These are phyloP conservation scores for Hormiphora californensis DNA, from an alignment of 37 sponge, comb jelly and placozoan genomes.

Conservation along the genomic window DNA sequence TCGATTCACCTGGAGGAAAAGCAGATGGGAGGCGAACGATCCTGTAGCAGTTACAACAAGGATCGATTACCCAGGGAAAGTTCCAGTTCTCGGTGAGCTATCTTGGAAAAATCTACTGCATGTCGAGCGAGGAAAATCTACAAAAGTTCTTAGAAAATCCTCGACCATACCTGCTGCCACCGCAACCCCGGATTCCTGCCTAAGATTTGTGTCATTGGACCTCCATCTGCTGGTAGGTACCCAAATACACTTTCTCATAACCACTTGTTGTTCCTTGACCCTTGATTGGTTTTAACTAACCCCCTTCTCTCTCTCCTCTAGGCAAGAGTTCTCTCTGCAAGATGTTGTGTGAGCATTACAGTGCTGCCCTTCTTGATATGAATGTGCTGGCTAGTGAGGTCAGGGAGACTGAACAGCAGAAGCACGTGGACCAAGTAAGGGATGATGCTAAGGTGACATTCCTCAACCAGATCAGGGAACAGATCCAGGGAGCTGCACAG, in stretches of 20 bases:
- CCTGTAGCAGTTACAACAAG: constrained; percentile 78
- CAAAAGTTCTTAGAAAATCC: constrained; percentile 69
- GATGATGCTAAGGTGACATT: constrained; percentile 61
- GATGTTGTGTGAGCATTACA: constrained; percentile 69
- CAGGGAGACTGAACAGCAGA: constrained; percentile 56
- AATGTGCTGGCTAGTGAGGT: constrained; percentile 62
- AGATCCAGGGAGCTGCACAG: constrained; percentile 47
- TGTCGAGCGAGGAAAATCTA: constrained; percentile 82
- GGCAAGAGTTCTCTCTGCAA: constrained; percentile 69
- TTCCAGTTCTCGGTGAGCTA: constrained; percentile 80
- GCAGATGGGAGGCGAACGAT: constrained; percentile 82
- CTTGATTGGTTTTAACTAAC: too few relatives aligned
- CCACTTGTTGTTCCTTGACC: too few relatives aligned
- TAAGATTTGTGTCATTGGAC: constrained; percentile 86
- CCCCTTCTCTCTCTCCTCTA: too few relatives aligned
- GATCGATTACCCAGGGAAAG: constrained; percentile 74
- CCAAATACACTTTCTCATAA: neutral
- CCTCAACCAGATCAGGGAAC: constrained; percentile 49
- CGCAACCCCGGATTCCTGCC: constrained; percentile 79
- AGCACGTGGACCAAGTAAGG: constrained; percentile 61
- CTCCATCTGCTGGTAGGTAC: constrained; percentile 67
- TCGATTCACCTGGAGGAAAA: constrained; percentile 75
- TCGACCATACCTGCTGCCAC: constrained; percentile 74
- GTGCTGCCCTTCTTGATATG: constrained; percentile 68
- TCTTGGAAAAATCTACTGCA: constrained; percentile 85